Conservation (phyloP, 2,113 vertebrate genomes). For the Neomonachus schauinslandi region DNA sequence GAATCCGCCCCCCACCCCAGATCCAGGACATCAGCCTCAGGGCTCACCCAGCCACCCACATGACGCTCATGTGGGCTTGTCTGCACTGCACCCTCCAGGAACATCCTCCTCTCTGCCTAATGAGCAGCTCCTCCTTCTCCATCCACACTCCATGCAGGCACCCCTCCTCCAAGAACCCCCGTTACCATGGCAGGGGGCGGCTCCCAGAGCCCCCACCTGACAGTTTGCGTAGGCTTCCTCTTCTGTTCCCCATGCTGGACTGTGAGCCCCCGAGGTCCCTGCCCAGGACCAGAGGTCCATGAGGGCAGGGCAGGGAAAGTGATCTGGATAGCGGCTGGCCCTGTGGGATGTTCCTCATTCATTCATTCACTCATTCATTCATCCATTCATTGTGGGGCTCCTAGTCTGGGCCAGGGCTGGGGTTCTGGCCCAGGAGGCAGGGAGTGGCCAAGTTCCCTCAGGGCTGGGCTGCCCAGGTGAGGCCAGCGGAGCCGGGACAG, state of each 20-base stretch:
- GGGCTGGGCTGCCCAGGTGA: constrained; percentile 30
- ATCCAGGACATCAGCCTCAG: not conserved
- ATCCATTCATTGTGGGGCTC: not conserved
- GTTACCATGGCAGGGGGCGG: not conserved
- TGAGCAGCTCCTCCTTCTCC: not conserved
- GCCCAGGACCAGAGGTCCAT: not conserved
- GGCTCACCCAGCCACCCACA: not conserved
- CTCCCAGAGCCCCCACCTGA: not conserved
- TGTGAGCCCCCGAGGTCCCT: not conserved
- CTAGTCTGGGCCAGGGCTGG: not conserved
- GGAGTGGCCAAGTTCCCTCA: not conserved
- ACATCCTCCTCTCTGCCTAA: not conserved
- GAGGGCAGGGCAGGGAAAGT: not conserved
- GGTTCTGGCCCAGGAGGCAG: not conserved
- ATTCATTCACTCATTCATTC: not conserved
- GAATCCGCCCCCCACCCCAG: not conserved
- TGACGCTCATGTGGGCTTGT: rapidly evolving
- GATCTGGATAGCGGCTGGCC: rapidly evolving
- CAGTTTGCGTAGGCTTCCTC: rapidly evolving
- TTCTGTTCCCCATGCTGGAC: not conserved
- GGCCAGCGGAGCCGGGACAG: constrained; percentile 70
- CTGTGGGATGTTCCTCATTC: rapidly evolving
- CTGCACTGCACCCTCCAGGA: rapidly evolving
- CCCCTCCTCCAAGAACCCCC: constrained; percentile 4
- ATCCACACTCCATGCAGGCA: rapidly evolving